Percentiles rank a stretch among this genome's conserved stretches.
Conservation (phyloP, 2,797 vertebrate genomes). For the Acipenser ruthenus region DNA sequence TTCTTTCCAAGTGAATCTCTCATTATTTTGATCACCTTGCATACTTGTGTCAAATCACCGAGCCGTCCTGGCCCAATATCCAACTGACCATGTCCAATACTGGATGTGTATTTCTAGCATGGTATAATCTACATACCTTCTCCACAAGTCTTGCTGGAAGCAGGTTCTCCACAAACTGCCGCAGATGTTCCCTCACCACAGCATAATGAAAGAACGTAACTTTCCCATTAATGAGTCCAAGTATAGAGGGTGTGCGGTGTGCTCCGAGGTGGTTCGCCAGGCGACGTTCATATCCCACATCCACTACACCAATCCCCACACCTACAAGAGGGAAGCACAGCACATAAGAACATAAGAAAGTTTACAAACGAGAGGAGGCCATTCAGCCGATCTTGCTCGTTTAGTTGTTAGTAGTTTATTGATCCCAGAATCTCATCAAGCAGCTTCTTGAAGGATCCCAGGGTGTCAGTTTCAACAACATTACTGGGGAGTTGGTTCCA, state of each 20-base stretch:
- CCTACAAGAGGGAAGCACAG: constrained; percentile 52
- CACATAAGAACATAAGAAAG: not conserved
- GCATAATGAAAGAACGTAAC: constrained; percentile 90
- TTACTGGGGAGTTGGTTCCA: too few relatives aligned
- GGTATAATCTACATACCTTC: constrained; percentile 56
- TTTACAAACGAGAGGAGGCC: not conserved
- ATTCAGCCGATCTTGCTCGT: too few relatives aligned
- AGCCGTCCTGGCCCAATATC: too few relatives aligned
- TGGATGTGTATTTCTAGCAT: not conserved
- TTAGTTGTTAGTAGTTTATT: too few relatives aligned
- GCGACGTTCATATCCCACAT: constrained; percentile 82
- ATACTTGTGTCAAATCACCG: too few relatives aligned
- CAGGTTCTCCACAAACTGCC: constrained; percentile 86
- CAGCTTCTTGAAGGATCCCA: too few relatives aligned
- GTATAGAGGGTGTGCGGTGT: constrained; percentile 85
- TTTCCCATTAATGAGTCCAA: constrained; percentile 84
- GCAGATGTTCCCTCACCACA: constrained; percentile 76
- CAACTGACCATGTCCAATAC: not conserved
- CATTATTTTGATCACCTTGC: too few relatives aligned
- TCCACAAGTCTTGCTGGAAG: constrained; percentile 87
- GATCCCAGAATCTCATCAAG: too few relatives aligned
- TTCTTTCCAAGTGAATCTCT: too few relatives aligned
- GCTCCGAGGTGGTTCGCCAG: constrained; percentile 88
- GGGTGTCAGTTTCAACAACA: too few relatives aligned
- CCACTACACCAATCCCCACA: constrained; percentile 87